Evolutionary conservation across 1,140 invertebrate genomes (phyloP).

Genomic region (Eueides isabella): DNA sequence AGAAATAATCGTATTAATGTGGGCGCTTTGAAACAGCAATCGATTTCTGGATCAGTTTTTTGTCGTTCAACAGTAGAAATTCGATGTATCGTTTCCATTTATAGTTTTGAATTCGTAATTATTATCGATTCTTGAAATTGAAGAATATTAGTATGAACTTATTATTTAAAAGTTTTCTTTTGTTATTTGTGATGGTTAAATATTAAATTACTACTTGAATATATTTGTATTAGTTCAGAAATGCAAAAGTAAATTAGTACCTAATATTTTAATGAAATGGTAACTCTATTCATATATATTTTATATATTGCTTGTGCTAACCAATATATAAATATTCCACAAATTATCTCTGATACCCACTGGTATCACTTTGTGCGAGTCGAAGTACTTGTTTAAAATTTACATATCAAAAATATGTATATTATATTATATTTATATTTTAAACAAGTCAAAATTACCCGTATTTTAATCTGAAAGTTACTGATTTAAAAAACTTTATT

Average conservation of each 20-base stretch:
- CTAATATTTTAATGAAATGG: too few relatives aligned
- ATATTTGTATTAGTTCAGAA: too few relatives aligned
- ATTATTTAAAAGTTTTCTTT: slow-evolving; percentile 22
- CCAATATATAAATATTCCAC: not conserved
- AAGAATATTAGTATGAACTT: slow-evolving; percentile 17
- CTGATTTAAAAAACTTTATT: not conserved
- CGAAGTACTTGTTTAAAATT: slow-evolving; percentile 40
- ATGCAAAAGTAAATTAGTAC: too few relatives aligned
- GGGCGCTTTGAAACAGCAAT: slow-evolving; percentile 36
- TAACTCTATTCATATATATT: too few relatives aligned
- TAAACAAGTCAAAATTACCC: not conserved
- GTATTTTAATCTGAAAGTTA: not conserved
- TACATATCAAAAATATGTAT: slow-evolving; percentile 1
- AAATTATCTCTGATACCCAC: slow-evolving; percentile 53
- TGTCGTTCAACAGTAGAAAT: slow-evolving; percentile 33
- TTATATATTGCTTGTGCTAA: not conserved
- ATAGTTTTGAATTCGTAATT: slow-evolving; percentile 42
- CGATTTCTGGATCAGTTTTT: slow-evolving; percentile 49
- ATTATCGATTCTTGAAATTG: slow-evolving; percentile 40
- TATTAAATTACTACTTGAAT: too few relatives aligned
- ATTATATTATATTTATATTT: not conserved
- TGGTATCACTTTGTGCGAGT: slow-evolving; percentile 58
- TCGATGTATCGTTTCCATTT: slow-evolving; percentile 42
- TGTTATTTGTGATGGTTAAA: not conserved
- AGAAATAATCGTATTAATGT: slow-evolving; percentile 54